Evolutionary conservation across 2,888 invertebrate genomes (phyloP).

Genomic region (Erynnis tages): DNA sequence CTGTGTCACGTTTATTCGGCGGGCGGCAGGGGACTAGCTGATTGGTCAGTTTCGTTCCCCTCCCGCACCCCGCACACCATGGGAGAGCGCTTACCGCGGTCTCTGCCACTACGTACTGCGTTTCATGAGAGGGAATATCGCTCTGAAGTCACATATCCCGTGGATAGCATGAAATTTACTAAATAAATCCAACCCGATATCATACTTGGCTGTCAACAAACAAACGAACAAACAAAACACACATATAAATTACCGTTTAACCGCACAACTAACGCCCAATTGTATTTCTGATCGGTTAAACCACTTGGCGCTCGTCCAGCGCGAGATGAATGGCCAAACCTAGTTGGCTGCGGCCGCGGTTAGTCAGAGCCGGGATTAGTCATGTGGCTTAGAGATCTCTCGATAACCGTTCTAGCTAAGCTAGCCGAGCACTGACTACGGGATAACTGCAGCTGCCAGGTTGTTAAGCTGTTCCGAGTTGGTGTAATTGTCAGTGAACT

Average conservation of each 20-base stretch:
- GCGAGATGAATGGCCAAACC: constrained; percentile 27
- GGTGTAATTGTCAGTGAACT: not conserved
- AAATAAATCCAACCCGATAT: constrained; percentile 1
- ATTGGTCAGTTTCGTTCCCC: too few relatives aligned
- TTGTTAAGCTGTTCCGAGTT: not conserved
- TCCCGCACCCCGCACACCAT: too few relatives aligned
- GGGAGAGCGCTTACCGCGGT: too few relatives aligned
- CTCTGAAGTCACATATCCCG: too few relatives aligned
- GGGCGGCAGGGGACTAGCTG: too few relatives aligned
- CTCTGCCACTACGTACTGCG: too few relatives aligned
- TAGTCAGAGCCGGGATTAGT: constrained; percentile 33
- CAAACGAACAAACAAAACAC: constrained; percentile 10
- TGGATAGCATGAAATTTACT: too few relatives aligned
- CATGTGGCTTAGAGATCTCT: constrained; percentile 24
- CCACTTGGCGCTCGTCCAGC: constrained; percentile 24
- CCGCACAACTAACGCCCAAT: constrained; percentile 25
- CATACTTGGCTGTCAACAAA: constrained; percentile 12
- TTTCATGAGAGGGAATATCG: too few relatives aligned
- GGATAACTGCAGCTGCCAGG: not conserved
- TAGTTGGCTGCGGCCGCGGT: constrained; percentile 28
- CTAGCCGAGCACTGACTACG: not conserved
- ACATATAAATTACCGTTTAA: constrained; percentile 27
- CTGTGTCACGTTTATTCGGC: too few relatives aligned
- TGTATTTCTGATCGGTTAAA: constrained; percentile 28
- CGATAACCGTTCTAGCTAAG: constrained; percentile 22